Base-by-base conservation (phyloP, 2,888 invertebrate species). In the Melangyna quadrimaculata region DNA sequence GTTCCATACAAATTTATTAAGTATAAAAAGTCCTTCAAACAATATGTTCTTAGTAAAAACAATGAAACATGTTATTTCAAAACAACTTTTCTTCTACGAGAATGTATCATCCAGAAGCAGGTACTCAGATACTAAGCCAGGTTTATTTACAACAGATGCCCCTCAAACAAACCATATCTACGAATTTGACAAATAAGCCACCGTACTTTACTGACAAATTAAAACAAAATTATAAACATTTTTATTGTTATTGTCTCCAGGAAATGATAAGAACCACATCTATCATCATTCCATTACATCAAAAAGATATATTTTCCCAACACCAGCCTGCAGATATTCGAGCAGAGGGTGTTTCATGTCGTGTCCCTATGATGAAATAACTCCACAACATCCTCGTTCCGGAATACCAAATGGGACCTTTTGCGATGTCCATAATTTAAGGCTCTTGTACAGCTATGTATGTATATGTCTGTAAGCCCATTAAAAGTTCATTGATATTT, bases 401-500 rank as follows among this genome's bases (percentile, higher is more conserved):
- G 59, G 37, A 59, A 37, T 17, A 51, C 6, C 19, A 17, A 43
- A 63, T 61, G 3, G 32, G 45, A 65, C 10, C 17, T 48, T 65
- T 32, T 14, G n/a, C 5, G 29, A 63, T 43, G 32, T 32, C 14
- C 19, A 45, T 32, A 27, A 45, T 22, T 65, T 32, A 48, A 65
- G 32, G 19, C 10, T 48, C 14, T 12, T 45, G 22, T 48, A n/a
- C n/a, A n/a, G n/a, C n/a, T n/a, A n/a, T n/a, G n/a, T n/a, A n/a
- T n/a, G n/a, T n/a, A n/a, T n/a, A n/a, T n/a, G 19, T 32, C 45
- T 45, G 43, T 32, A 32, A 45, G 65, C 45, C 32, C 65, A 65
- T 65, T 32, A 32, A 45, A 48, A 48, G 29, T 65, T 65, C 48
- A 65, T 65, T 48, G 48, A 14, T 65, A 65, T 65, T 65, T 63